A percentile compares a stretch with the other conserved stretches of the same genome.
phyloP scores from a whole-genome alignment of 2,797 vertebrate genomes.

The Tamandua tetradactyla region DNA sequence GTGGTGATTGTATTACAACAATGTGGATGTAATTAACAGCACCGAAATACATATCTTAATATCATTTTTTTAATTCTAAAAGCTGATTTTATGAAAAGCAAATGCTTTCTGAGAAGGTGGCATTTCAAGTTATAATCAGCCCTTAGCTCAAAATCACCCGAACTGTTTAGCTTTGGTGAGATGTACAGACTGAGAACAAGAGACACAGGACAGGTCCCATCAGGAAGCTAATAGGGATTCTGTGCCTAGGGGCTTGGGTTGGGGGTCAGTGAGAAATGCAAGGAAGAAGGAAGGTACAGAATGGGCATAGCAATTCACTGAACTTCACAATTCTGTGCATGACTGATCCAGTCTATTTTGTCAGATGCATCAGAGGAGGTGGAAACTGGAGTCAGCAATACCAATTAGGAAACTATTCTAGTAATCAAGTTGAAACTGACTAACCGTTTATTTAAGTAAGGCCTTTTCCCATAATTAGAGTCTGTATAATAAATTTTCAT shows the following conservation, averaged over 20 bases:
- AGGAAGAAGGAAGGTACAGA: not conserved
- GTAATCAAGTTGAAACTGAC: conserved; percentile 52
- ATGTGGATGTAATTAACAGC: no score
- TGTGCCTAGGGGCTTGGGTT: not conserved
- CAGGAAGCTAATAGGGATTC: not conserved
- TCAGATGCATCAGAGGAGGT: not conserved
- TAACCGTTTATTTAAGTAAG: conserved; percentile 45
- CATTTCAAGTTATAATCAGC: conserved; percentile 3
- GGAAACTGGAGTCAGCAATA: not conserved
- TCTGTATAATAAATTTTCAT: conserved; percentile 26
- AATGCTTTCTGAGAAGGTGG: conserved; percentile 21
- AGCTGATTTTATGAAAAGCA: not conserved
- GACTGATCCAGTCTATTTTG: not conserved
- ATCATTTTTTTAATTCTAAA: no score
- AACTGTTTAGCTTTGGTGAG: not conserved
- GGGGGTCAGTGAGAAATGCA: not conserved
- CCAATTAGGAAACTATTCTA: conserved; percentile 4
- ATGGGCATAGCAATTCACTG: not conserved
- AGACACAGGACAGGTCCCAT: not conserved
- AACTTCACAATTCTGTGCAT: not conserved
- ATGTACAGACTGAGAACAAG: not conserved
- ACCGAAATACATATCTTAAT: no score
- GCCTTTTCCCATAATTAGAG: conserved; percentile 54
- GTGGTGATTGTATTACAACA: no score
- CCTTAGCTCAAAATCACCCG: not conserved